These are phyloP conservation scores for Pyrrhopygopsis socrates DNA, from an alignment of 2,888 invertebrate species.

Conservation along the genomic window DNA sequence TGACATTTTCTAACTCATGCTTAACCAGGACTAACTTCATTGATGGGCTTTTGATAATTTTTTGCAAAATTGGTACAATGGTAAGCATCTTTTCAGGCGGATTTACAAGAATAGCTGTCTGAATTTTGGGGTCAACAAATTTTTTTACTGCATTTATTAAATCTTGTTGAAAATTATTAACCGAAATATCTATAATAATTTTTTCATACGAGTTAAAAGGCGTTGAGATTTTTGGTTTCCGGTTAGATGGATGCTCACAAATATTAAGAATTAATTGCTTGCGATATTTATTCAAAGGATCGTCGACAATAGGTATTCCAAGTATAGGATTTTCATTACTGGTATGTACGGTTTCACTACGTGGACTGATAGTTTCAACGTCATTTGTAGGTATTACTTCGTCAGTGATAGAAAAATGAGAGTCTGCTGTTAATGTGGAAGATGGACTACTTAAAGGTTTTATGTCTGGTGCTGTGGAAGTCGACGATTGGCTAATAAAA, in stretches of 20 bases:
- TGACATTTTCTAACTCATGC: slow-evolving; percentile 57
- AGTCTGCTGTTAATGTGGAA: neutral
- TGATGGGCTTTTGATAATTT: slow-evolving; percentile 64
- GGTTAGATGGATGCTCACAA: slow-evolving; percentile 73
- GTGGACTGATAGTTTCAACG: neutral
- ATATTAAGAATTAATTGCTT: slow-evolving; percentile 74
- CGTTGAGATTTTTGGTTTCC: slow-evolving; percentile 29
- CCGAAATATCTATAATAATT: neutral
- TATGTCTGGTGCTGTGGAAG: slow-evolving; percentile 86
- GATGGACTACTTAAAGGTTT: slow-evolving; percentile 29
- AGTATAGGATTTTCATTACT: slow-evolving; percentile 45
- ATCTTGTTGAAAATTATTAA: neutral
- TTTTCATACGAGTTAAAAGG: neutral
- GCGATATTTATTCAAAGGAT: slow-evolving; percentile 58
- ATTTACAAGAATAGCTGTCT: slow-evolving; percentile 3
- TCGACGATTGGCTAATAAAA: slow-evolving; percentile 85
- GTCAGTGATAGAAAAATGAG: neutral
- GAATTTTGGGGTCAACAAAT: slow-evolving; percentile 11
- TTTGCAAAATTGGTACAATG: slow-evolving; percentile 75
- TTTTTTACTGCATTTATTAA: slow-evolving; percentile 9
- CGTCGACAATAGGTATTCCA: slow-evolving; percentile 20
- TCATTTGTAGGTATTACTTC: neutral
- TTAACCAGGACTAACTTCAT: slow-evolving; percentile 77
- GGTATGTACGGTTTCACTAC: slow-evolving; percentile 43
- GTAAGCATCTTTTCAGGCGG: slow-evolving; percentile 14